Conservation (phyloP, 2,113 vertebrate genomes). For the Saccopteryx bilineata region DNA sequence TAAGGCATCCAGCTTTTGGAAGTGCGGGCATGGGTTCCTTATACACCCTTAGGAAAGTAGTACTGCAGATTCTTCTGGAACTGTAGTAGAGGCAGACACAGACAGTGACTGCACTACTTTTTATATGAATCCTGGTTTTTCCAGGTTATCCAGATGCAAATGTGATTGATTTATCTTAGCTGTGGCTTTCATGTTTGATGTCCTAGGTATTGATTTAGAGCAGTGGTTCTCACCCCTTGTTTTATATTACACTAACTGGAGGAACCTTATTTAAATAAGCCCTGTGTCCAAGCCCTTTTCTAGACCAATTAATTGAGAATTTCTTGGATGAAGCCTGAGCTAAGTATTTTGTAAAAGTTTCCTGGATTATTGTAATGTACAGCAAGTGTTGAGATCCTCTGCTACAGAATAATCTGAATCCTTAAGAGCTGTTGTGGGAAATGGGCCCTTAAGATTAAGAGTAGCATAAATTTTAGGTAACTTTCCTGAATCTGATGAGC, state of each 20-base stretch:
- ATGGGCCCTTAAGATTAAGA: not conserved
- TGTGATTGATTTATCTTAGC: not conserved
- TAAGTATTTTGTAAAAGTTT: not conserved
- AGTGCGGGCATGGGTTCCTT: not conserved
- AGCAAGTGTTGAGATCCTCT: not conserved
- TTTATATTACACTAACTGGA: not conserved
- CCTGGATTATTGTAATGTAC: not conserved
- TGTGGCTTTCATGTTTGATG: not conserved
- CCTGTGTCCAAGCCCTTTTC: not conserved
- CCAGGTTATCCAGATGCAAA: not conserved
- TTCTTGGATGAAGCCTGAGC: not conserved
- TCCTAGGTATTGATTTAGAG: not conserved
- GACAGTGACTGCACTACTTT: not conserved
- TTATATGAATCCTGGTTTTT: not conserved
- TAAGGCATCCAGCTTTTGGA: not conserved
- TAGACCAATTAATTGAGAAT: not conserved
- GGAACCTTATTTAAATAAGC: not conserved
- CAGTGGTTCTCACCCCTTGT: not conserved
- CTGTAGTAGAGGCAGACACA: not conserved
- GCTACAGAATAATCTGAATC: not conserved
- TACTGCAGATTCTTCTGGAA: not conserved
- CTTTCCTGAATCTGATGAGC: not conserved
- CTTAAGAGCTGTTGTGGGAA: not conserved
- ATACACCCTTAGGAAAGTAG: not conserved
- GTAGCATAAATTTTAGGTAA: constrained; percentile 9